Evolutionary conservation across 2,888 invertebrate species (phyloP).

Genomic region (Leucania comma): DNA sequence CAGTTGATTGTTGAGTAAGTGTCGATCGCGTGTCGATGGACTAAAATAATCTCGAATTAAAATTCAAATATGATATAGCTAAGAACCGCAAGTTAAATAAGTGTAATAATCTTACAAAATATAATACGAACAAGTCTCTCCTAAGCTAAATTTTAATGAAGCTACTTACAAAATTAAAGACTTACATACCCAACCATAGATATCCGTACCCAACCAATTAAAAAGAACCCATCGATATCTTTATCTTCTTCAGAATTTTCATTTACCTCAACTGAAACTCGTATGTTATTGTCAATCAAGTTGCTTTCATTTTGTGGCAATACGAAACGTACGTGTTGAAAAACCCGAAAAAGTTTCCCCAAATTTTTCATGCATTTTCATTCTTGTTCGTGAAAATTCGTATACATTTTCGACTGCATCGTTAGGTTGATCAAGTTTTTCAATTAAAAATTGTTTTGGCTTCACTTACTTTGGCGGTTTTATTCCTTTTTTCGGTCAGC

Average conservation of each 20-base stretch:
- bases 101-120: slow-evolving; percentile 5
- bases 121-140: neutral
- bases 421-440: neutral
- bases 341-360: slow-evolving; percentile 14
- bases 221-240: slow-evolving; percentile 20
- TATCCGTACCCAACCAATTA: too few species aligned
- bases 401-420: slow-evolving; percentile 23
- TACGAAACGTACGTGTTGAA: slow-evolving; percentile 14
- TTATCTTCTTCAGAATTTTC: slow-evolving; percentile 9
- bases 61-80: neutral
- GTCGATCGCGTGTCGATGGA: too few species aligned
- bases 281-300: slow-evolving; percentile 40
- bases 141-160: too few species aligned
- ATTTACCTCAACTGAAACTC: slow-evolving; percentile 37
- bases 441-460: neutral
- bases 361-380: slow-evolving; percentile 23
- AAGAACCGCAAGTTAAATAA: neutral
- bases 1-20: too few species aligned
- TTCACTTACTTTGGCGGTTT: neutral
- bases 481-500: slow-evolving; percentile 1
- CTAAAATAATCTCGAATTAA: too few species aligned
- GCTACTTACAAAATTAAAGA: slow-evolving; percentile 1
- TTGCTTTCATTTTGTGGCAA: slow-evolving; percentile 44
- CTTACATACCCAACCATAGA: neutral
- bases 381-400: slow-evolving; percentile 13